Base-by-base conservation (phyloP, 2,113 vertebrate genomes). In the Pongo pygmaeus region DNA sequence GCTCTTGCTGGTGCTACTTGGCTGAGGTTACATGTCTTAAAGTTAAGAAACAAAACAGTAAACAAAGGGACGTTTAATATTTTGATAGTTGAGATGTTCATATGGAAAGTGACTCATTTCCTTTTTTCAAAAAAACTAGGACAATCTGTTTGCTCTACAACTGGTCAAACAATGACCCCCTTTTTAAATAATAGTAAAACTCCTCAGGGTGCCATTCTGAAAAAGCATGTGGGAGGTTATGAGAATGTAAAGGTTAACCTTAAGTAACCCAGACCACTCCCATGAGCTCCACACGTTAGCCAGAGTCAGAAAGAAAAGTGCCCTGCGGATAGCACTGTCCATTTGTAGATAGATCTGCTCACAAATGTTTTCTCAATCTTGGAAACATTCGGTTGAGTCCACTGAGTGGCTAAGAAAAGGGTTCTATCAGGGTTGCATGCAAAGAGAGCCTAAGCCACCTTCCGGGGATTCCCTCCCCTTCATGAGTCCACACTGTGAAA, bases 271-370 rank as follows among this genome's bases (percentile, higher is more conserved):
- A 25, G 52, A 32, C 35, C 14, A 23, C 20, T 43, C 50, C 27
- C 38, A 8, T 61, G 43, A 38, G 35, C 43, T 27, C 55, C 30
- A 22, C 43, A 40, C 9, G 0, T 40, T 12, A 64, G 11, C 38
- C 72, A 35, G 57, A 86, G 3, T 69, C 6, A 4, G 40, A 9
- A 48, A 48, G 32, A 32, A 0, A 40, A 18, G 12, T 18, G 1
- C 22, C 4, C 14, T 9, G n/a, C 13, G 0, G 5, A 3, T 8
- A 18, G 18, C 6, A 9, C 8, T 0, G 0, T n/a, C 35, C 5
- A 22, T 17, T 27, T 8, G n/a, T 7, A 55, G 32, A 8, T 25
- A 83, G 48, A 32, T 50, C 6, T 2, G 57, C 17, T 32, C 32
- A 30, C 38, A 20, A 6, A 23, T 6, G 30, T 17, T 35, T 13